phyloP scores from a whole-genome alignment of 2,888 invertebrate species.

The Synanthedon tipuliformis region DNA sequence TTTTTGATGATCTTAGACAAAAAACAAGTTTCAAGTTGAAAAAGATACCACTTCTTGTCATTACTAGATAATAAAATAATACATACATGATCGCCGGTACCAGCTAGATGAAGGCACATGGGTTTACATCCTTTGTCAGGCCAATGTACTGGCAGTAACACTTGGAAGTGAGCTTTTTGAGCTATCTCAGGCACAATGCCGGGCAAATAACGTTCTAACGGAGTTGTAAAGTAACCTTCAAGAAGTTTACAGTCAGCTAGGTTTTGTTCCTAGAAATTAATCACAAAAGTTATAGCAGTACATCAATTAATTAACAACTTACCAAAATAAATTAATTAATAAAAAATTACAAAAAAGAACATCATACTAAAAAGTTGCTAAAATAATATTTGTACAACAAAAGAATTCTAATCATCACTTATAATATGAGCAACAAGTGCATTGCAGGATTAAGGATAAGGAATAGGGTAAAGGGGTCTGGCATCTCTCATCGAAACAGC shows the following conservation, averaged over 20 bases:
- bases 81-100: constrained; percentile 97
- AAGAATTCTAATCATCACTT: background rate
- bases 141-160: constrained; percentile 87
- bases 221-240: constrained; percentile 90
- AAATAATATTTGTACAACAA: background rate
- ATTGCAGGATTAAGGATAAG: no score
- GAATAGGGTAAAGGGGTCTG: no score
- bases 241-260: constrained; percentile 79
- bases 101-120: constrained; percentile 94
- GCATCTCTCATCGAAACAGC: no score
- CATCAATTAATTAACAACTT: background rate
- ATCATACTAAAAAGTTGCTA: background rate
- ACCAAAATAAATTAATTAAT: background rate
- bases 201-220: constrained; percentile 84
- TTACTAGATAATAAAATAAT: background rate
- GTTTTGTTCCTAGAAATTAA: constrained; percentile 73
- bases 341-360: background rate
- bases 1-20: no score
- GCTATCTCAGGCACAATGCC: constrained; percentile 88
- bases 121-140: constrained; percentile 76
- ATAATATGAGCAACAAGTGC: no score
- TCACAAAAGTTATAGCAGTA: background rate
- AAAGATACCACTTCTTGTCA: no score
- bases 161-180: constrained; percentile 83
- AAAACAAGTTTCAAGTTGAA: no score